phyloP scores from a whole-genome alignment of 2,888 invertebrate species.

The Trachelus troglodyta region DNA sequence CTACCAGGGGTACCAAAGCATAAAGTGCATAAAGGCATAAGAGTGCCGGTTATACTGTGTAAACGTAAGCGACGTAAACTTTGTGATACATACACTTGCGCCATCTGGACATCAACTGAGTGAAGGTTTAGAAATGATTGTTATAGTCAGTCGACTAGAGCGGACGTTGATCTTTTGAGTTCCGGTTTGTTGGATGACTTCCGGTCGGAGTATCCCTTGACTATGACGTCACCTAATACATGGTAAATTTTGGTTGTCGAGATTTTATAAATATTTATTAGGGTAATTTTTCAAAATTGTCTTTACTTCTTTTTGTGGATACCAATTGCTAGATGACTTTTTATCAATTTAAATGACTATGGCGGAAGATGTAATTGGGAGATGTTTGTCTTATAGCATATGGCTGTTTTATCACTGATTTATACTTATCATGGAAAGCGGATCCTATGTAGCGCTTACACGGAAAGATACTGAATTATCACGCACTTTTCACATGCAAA shows the following conservation, averaged over 20 bases:
- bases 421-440: neutral
- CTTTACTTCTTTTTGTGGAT: neutral
- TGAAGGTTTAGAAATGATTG: neutral
- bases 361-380: neutral
- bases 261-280: neutral
- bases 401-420: neutral
- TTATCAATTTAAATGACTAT: neutral
- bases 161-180: neutral
- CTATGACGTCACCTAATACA: neutral
- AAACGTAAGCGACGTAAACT: neutral
- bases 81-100: neutral
- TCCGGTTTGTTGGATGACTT: neutral
- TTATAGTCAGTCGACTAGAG: neutral
- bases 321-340: neutral
- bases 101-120: neutral
- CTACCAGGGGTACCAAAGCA: neutral
- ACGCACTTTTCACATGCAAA: neutral
- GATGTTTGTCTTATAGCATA: neutral
- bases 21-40: neutral
- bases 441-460: neutral
- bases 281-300: neutral
- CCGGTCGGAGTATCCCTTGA: neutral
- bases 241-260: neutral
- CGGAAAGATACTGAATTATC: neutral
- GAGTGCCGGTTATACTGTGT: neutral